Evolutionary conservation across 2,888 invertebrate genomes (phyloP).

Genomic region (Ormyrus nitidulus): DNA sequence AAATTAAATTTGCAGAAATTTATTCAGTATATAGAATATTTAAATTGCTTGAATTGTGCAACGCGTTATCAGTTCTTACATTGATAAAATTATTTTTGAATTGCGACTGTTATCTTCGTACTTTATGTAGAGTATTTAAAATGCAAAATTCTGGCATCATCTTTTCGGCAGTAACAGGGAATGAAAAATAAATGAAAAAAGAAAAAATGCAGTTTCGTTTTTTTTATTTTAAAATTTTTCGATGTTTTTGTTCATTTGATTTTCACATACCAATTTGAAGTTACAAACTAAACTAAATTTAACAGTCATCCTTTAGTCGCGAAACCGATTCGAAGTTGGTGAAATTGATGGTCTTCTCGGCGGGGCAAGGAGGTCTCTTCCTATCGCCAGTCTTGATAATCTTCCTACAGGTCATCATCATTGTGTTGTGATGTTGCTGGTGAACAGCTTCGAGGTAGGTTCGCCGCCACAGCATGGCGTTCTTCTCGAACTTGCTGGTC

Average conservation of each 20-base stretch:
- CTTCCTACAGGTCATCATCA: constrained; percentile 62
- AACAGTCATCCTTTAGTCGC: neutral
- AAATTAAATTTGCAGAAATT: no score
- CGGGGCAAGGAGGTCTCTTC: neutral
- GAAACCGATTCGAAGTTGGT: constrained; percentile 15
- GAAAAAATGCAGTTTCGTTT: neutral
- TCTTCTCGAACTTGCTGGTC: constrained; percentile 61
- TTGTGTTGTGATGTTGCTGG: constrained; percentile 62
- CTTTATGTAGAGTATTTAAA: no score
- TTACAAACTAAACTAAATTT: no score
- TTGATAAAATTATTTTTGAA: no score
- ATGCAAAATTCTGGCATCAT: no score
- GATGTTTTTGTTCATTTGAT: constrained; percentile 17
- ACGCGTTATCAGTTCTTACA: no score
- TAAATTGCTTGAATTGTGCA: no score
- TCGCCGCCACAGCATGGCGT: constrained; percentile 63
- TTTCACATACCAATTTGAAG: neutral
- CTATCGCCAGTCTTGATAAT: constrained; percentile 62
- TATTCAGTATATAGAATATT: no score
- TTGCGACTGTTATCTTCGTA: no score
- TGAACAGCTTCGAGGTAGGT: constrained; percentile 64
- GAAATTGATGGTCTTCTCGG: constrained; percentile 29
- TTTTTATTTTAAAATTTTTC: constrained; percentile 21
- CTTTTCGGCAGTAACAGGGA: no score
- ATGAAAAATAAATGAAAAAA: no score